Conservation (phyloP, 2,797 vertebrate genomes). For the Hydrophis major region DNA sequence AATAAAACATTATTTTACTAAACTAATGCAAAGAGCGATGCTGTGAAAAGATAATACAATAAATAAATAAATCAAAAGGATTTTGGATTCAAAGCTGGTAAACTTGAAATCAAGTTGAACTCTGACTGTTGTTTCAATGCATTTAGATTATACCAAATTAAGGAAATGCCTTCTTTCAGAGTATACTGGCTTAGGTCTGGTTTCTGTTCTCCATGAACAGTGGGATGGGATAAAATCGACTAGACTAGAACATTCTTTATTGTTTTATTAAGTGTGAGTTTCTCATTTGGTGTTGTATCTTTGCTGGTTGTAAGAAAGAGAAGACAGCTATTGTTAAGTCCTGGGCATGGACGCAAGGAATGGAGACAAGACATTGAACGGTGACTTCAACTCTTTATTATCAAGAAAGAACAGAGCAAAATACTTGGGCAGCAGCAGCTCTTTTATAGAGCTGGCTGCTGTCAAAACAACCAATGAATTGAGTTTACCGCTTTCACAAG, state of each 20-base stretch:
- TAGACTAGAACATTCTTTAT: neutral
- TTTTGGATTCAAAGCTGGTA: neutral
- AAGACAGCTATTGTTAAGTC: neutral
- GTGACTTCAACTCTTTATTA: too few species aligned
- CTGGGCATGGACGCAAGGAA: too few species aligned
- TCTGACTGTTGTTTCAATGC: neutral
- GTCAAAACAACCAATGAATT: too few species aligned
- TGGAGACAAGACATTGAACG: too few species aligned
- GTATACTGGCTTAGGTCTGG: neutral
- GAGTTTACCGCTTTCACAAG: too few species aligned
- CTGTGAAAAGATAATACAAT: slow-evolving; percentile 1
- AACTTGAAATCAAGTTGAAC: neutral
- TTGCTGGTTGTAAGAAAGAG: neutral
- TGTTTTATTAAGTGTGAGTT: neutral
- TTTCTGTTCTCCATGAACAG: neutral
- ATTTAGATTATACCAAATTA: neutral
- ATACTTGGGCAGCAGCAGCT: too few species aligned
- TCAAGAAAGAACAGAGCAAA: too few species aligned
- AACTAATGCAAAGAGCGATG: neutral
- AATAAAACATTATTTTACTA: neutral
- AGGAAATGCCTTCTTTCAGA: neutral
- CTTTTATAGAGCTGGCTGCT: too few species aligned
- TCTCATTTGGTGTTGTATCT: neutral
- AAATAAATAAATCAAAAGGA: neutral
- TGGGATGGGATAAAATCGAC: too few species aligned